phyloP scores from a whole-genome alignment of 2,113 vertebrate genomes.

The Labeo rohita region DNA sequence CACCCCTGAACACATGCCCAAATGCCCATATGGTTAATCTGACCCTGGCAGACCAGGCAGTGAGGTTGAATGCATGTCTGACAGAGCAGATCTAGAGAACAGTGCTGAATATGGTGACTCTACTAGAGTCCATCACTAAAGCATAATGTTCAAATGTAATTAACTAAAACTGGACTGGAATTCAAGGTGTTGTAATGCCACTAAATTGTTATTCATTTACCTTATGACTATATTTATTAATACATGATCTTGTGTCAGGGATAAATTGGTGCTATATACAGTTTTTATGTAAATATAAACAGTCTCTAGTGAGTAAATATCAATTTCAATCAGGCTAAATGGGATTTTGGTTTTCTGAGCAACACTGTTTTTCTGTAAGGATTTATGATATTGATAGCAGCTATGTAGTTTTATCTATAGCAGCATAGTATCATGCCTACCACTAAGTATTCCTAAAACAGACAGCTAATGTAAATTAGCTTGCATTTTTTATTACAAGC shows the following conservation, averaged over 20 bases:
- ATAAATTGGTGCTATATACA: neutral
- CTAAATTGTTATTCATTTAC: neutral
- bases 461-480: neutral
- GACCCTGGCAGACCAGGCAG: neutral
- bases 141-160: neutral
- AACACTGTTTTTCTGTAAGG: neutral
- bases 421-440: neutral
- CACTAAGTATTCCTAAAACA: neutral
- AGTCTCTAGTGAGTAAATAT: neutral
- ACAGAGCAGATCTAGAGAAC: neutral
- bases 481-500: neutral
- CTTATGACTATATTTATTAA: neutral
- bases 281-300: neutral
- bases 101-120: neutral
- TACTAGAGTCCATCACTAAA: neutral
- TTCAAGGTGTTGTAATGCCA: neutral
- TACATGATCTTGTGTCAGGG: neutral
- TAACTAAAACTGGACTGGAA: neutral
- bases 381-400: neutral
- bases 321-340: neutral
- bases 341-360: neutral
- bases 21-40: slow-evolving; percentile 5
- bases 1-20: neutral
- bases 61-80: neutral
- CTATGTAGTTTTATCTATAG: neutral